These are phyloP conservation scores for Meloe dianella DNA, from an alignment of 2,888 invertebrate species.

Conservation along the genomic window DNA sequence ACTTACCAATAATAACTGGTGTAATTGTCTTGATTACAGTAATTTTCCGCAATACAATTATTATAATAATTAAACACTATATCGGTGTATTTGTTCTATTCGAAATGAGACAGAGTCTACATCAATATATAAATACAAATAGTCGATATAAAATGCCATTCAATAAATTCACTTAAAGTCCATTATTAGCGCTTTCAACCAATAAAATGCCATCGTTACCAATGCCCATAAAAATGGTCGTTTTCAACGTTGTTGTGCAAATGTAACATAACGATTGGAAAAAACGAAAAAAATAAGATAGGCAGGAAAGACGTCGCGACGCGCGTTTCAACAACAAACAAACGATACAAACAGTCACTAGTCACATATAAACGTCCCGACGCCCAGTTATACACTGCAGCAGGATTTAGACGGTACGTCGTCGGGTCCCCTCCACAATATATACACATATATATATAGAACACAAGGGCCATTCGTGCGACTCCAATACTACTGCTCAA, in stretches of 20 bases:
- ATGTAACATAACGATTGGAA: not conserved
- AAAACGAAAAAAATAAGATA: not conserved
- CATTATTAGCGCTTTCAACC: not conserved
- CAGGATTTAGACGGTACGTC: conserved; percentile 28
- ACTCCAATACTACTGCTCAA: not conserved
- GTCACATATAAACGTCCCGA: conserved; percentile 17
- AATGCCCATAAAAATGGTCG: conserved; percentile 16
- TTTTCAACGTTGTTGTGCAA: conserved; percentile 12
- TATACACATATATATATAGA: not conserved
- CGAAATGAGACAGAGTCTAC: not conserved
- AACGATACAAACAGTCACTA: conserved; percentile 12
- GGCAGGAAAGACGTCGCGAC: conserved; percentile 21
- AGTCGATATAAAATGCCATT: not conserved
- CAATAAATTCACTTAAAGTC: conserved; percentile 12
- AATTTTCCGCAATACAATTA: not conserved
- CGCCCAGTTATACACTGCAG: conserved; percentile 29
- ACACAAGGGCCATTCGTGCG: conserved; percentile 6
- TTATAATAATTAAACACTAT: not conserved
- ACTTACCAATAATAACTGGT: not conserved
- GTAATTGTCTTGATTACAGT: not conserved
- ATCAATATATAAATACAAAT: not conserved
- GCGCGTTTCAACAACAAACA: conserved; percentile 7
- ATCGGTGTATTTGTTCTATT: not conserved
- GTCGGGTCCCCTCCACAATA: conserved; percentile 25
- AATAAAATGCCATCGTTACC: conserved; percentile 20